Evolutionary conservation across 2,113 vertebrate genomes (phyloP).

Genomic region (Grammomys dolichurus): DNA sequence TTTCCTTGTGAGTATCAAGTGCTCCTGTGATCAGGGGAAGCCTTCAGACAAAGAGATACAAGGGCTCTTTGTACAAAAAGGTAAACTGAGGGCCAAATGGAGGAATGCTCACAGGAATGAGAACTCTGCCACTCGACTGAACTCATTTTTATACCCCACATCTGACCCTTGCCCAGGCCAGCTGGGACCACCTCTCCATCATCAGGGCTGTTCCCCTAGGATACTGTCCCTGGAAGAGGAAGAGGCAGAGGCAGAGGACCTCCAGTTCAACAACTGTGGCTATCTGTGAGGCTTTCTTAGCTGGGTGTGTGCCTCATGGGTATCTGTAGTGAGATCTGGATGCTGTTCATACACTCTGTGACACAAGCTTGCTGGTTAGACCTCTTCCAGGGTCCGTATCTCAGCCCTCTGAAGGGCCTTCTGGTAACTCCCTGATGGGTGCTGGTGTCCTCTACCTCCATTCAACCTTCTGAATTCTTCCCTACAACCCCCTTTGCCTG

Average conservation of each 20-base stretch:
- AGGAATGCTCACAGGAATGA: not conserved
- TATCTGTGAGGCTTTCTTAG: not conserved
- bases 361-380: fast-evolving
- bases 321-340: not conserved
- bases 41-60: not conserved
- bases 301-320: not conserved
- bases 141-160: not conserved
- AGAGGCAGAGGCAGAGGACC: not conserved
- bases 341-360: not conserved
- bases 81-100: not conserved
- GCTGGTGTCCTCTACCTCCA: not conserved
- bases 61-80: not conserved
- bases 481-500: not conserved
- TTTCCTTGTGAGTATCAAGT: not conserved
- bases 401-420: not conserved
- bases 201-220: not conserved
- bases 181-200: not conserved
- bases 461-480: not conserved
- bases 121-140: not conserved
- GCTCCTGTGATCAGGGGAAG: not conserved
- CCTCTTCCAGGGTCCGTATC: not conserved
- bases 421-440: not conserved
- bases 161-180: not conserved
- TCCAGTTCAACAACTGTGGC: not conserved
- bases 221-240: not conserved